Base-by-base conservation (phyloP, 2,113 vertebrate genomes). In the Elaphurus davidianus region DNA sequence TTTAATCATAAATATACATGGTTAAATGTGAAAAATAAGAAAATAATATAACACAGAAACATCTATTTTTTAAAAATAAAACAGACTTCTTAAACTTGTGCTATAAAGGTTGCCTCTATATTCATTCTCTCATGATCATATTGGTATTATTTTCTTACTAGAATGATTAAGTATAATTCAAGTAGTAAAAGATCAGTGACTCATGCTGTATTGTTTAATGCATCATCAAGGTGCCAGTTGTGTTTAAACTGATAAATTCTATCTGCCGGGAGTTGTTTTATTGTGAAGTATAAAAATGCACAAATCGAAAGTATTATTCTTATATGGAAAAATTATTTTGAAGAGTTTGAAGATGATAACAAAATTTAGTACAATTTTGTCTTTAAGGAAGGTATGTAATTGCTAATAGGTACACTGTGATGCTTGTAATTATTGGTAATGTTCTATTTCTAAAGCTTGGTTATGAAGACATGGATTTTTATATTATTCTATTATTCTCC, bases 301-400 rank as follows among this genome's bases (percentile, higher is more conserved):
- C 45, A 84, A 95, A 96, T 76, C 36, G 0, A 85, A 93, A 76
- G 7, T 25, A 90, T 79, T 76, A 60, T 86, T 27, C 55, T 40
- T 47, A 88, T 67, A 27, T 50, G 16, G 30, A 33, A 94, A 92
- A n/a, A 71, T 86, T 86, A 85, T 67, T 97, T 95, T 96, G 28
- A 87, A 17, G 15, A 62, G 7, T 79, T 76, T 79, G n/a, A 4
- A 4, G 9, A 60, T 87, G 5, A 87, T 90, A 92, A 54, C 19
- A 79, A 50, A 89, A 60, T 47, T 81, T 8, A 87, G 6, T 59
- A 15, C 5, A 82, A 40, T 74, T 87, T 87, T 71, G 5, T 90
- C 40, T 67, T 87, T 79, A 52, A 2, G 14, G 21, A 90, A 91
- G 13, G 0, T 23, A 36, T 67, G 21, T 1, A 67, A 27, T 91